These are phyloP conservation scores for Orthosia gracilis DNA, from an alignment of 2,888 invertebrate species.

Conservation along the genomic window DNA sequence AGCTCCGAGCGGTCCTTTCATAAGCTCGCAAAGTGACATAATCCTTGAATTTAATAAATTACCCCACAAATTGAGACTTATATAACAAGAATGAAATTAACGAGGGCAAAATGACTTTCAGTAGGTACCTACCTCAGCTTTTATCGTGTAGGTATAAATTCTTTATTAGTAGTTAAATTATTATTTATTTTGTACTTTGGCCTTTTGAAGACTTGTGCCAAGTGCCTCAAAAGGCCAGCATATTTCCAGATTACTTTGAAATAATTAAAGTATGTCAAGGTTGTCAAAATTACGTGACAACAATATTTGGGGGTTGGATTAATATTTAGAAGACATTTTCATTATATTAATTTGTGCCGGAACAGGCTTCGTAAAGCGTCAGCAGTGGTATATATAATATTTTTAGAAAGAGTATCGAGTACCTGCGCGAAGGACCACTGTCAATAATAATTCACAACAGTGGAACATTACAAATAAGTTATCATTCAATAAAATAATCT, in stretches of 20 bases:
- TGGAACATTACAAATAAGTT: neutral
- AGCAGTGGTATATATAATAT: too few species aligned
- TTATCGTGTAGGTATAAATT: conserved; percentile 19
- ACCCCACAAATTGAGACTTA: conserved; percentile 58
- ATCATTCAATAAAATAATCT: conserved; percentile 12
- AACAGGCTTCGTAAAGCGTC: neutral
- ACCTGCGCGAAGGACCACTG: neutral
- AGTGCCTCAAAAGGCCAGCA: neutral
- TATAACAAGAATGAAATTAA: conserved; percentile 57
- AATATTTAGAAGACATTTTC: conserved; percentile 1
- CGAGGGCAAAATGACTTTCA: conserved; percentile 52
- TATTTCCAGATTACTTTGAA: conserved; percentile 23
- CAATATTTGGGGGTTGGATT: conserved; percentile 4
- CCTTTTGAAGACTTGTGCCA: conserved; percentile 8
- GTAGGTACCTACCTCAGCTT: conserved; percentile 28
- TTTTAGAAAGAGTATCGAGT: neutral
- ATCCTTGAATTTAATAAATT: conserved; percentile 64
- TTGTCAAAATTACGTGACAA: conserved; percentile 2
- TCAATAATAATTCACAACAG: neutral
- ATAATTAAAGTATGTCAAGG: conserved; percentile 19
- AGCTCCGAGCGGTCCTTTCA: conserved; percentile 46
- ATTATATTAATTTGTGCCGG: neutral
- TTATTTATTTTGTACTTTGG: conserved; percentile 17
- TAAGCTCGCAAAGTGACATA: conserved; percentile 51
- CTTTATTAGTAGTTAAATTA: conserved; percentile 22